Evolutionary conservation across 2,888 invertebrate genomes (phyloP).

Genomic region (Hydrotaea diabolus): DNA sequence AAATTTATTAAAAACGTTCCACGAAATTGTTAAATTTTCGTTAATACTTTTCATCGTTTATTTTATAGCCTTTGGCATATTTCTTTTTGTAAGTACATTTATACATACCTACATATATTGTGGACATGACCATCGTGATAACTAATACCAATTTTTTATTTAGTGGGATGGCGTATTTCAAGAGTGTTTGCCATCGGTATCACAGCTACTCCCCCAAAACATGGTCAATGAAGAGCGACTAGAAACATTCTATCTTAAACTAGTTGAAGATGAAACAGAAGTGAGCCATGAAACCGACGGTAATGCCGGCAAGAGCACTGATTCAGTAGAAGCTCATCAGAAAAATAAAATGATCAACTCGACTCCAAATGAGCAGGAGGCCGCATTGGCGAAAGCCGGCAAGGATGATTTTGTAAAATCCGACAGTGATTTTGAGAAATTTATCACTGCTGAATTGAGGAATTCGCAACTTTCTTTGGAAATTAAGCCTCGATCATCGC

Average conservation of each 20-base stretch:
- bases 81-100: constrained; percentile 66
- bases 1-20: constrained; percentile 2
- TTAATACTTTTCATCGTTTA: constrained; percentile 62
- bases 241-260: no score
- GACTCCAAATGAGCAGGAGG: no score
- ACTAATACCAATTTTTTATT: no score
- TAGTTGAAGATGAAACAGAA: no score
- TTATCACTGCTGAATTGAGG: constrained; percentile 14
- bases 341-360: no score
- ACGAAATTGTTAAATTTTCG: constrained; percentile 62
- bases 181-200: neutral
- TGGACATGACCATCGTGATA: no score
- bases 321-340: no score
- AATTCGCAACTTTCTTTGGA: neutral
- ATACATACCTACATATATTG: no score
- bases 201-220: neutral
- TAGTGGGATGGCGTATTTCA: constrained; percentile 28
- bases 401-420: constrained; percentile 8
- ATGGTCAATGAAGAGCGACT: no score
- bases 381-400: neutral
- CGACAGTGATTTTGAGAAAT: constrained; percentile 6
- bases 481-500: constrained; percentile 9
- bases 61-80: constrained; percentile 54
- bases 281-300: no score
- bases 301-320: no score